Base-by-base conservation (phyloP, 1,140 invertebrate species). In the Zophobas morio region DNA sequence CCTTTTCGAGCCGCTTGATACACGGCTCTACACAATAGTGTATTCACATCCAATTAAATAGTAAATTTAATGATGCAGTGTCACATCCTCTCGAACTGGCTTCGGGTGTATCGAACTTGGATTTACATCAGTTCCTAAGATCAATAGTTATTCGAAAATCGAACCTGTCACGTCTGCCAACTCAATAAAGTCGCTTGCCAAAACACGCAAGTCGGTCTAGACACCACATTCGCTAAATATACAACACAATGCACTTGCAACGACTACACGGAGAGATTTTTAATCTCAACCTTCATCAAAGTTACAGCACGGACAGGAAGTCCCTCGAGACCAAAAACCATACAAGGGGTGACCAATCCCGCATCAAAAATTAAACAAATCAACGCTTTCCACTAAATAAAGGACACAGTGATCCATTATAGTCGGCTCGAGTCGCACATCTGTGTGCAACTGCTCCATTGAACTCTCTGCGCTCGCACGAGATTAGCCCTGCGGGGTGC, bases 11-110 rank as follows among this genome's bases (percentile, higher is more conserved):
- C 42, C 42, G 60, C 37, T 42, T 33, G 39, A 66, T 66, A 66
- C 60, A 66, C 60, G 60, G 42, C 60, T 20, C 32, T 35, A 42
- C 42, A 47, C 60, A 66, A 66, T 66, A 66, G 60, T 66, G 39
- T 66, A 66, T 66, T 66, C 60, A 42, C 60, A 66, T 66, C 60
- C 60, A 66, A 66, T 66, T 66, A 66, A 66, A 66, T 66, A 66
- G 60, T 66, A 42, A 66, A 66, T 66, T 66, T 66, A 66, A 66
- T 42, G 60, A 66, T 5, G 39, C 39, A 47, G 60, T 42, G 60
- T 66, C 60, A 66, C 60, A 66, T 66, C 60, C 39, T 66, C 33
- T 66, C n/a, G 42, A 66, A 40, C 39, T 39, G 33, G 60, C 60
- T 66, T 42, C 6, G 8, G 6, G 39, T 40, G 20, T 20, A 42